Evolutionary conservation across 2,888 invertebrate genomes (phyloP).

Genomic region (Xylocampa areola): DNA sequence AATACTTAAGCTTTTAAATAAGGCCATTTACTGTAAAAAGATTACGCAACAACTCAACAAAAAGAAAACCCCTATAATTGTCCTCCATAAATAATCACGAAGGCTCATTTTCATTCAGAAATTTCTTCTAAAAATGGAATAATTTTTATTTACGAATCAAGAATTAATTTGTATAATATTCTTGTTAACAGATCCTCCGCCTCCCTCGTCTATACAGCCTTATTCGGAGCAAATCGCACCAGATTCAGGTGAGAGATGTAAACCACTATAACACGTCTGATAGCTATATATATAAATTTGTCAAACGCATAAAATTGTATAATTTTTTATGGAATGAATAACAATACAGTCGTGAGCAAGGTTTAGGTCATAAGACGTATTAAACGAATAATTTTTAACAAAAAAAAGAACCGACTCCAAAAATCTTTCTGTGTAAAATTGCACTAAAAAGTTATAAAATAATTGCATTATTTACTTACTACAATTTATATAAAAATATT

Average conservation of each 20-base stretch:
- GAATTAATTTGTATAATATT: slow-evolving; percentile 3
- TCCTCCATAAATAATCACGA: slow-evolving; percentile 5
- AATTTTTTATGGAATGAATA: too few relatives aligned
- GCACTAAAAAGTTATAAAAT: too few relatives aligned
- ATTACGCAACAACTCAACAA: slow-evolving; percentile 8
- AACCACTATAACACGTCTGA: too few relatives aligned
- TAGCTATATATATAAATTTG: too few relatives aligned
- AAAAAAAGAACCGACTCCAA: too few relatives aligned
- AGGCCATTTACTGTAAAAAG: not conserved
- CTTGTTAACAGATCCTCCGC: slow-evolving; percentile 73
- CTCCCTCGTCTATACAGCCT: slow-evolving; percentile 66
- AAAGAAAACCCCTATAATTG: slow-evolving; percentile 15
- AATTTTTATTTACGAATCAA: not conserved
- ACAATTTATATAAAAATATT: too few relatives aligned
- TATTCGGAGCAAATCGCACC: slow-evolving; percentile 64
- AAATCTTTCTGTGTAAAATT: too few relatives aligned
- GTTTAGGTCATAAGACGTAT: too few relatives aligned
- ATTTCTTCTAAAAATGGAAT: not conserved
- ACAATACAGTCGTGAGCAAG: too few relatives aligned
- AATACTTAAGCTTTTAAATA: not conserved
- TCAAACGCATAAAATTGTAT: too few relatives aligned
- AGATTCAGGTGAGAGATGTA: slow-evolving; percentile 64
- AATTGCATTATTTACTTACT: too few relatives aligned
- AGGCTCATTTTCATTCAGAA: slow-evolving; percentile 15
- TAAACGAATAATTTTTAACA: too few relatives aligned